These are phyloP conservation scores for Morinoia aosen DNA, from an alignment of 2,888 invertebrate genomes.

Conservation along the genomic window DNA sequence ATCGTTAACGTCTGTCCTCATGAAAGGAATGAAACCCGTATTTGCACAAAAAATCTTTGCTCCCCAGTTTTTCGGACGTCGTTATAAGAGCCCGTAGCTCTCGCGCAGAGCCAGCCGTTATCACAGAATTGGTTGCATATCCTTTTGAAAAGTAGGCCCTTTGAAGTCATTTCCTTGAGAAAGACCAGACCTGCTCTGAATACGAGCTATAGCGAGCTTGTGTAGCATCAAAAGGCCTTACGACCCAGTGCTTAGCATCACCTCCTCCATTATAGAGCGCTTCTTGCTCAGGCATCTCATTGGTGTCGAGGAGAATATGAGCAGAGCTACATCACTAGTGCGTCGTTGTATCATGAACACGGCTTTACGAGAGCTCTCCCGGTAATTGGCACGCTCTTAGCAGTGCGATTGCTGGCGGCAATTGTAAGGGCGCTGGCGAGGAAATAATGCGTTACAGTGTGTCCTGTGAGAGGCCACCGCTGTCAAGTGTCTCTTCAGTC, in stretches of 20 bases:
- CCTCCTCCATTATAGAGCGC: conserved; percentile 30
- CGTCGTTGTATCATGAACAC: conserved; percentile 33
- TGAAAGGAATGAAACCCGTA: not conserved
- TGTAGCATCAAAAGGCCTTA: conserved; percentile 27
- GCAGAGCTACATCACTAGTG: not conserved
- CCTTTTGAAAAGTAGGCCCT: conserved; percentile 8
- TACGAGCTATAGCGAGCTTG: conserved; percentile 25
- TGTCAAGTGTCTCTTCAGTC: not conserved
- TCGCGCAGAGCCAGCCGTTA: not conserved
- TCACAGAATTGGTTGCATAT: not conserved
- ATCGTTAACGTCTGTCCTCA: not conserved
- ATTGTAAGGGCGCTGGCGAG: not conserved
- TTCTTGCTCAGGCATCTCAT: conserved; percentile 24
- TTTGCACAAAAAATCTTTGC: not conserved
- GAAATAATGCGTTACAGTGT: conserved; percentile 16
- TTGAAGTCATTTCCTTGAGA: conserved; percentile 33
- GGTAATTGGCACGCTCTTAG: conserved; percentile 37
- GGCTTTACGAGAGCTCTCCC: conserved; percentile 34
- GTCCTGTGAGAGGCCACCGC: conserved; percentile 10
- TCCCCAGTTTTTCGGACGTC: not conserved
- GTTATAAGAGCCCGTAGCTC: not conserved
- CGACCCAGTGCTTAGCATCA: conserved; percentile 7
- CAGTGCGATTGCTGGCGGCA: conserved; percentile 7
- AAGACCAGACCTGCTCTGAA: not conserved
- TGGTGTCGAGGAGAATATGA: conserved; percentile 28